These are phyloP conservation scores for Hippopotamus amphibius DNA, from an alignment of 2,113 vertebrate genomes.

Conservation along the genomic window DNA sequence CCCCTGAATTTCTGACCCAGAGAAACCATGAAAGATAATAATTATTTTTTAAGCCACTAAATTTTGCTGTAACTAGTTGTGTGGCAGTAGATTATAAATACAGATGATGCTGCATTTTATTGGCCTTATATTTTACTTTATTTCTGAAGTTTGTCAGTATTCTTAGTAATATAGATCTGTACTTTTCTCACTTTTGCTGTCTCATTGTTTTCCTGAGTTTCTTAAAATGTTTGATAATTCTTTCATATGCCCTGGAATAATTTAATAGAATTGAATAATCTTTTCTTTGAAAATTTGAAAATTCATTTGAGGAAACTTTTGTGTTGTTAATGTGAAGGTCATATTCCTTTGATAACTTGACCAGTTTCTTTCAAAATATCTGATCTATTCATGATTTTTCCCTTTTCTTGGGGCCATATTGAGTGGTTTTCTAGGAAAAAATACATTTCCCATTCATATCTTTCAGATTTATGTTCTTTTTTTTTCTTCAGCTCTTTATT, in stretches of 20 bases:
- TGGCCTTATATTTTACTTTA: background rate
- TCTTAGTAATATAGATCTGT: background rate
- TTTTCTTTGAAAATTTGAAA: constrained; percentile 18
- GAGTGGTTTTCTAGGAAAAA: background rate
- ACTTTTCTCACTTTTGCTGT: background rate
- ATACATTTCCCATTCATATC: background rate
- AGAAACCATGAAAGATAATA: background rate
- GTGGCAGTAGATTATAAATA: background rate
- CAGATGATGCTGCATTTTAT: background rate
- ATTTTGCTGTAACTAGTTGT: background rate
- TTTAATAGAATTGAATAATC: constrained; percentile 1
- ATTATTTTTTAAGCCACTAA: background rate
- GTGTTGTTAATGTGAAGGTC: background rate
- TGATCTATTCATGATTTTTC: background rate
- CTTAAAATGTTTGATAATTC: background rate
- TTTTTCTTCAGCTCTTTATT: no score
- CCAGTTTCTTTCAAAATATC: background rate
- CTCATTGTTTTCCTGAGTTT: background rate
- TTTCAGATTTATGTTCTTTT: background rate
- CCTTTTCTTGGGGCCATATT: background rate
- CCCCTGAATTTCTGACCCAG: background rate
- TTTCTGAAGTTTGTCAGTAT: background rate
- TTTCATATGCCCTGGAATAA: background rate
- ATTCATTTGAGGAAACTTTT: background rate
- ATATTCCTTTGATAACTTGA: background rate